A percentile compares a stretch with the other conserved stretches of the same genome.
phyloP scores from a whole-genome alignment of 2,797 vertebrate genomes.

The Crypturellus tataupa region DNA sequence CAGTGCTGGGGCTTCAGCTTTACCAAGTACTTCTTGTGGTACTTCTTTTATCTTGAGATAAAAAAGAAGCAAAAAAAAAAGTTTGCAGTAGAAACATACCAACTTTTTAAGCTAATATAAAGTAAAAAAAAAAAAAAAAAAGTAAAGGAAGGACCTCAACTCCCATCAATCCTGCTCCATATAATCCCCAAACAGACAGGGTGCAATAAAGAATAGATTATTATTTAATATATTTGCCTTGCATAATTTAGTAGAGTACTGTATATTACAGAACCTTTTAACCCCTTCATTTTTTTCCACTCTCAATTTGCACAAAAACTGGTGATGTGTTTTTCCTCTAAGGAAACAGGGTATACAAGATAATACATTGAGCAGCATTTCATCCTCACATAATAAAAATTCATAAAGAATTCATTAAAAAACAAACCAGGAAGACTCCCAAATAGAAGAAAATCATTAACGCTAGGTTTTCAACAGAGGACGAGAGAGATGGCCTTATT shows the following conservation, averaged over 20 bases:
- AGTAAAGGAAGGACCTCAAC: neutral
- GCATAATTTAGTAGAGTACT: constrained; percentile 56
- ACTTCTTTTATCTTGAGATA: no score
- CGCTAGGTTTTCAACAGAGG: neutral
- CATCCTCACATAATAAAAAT: neutral
- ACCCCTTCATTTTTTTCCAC: neutral
- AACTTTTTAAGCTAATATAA: neutral
- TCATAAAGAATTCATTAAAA: constrained; percentile 5
- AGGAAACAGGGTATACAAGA: constrained; percentile 11
- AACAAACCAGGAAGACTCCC: neutral
- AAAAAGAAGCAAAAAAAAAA: neutral
- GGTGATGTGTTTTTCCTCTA: constrained; percentile 15
- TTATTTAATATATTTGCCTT: constrained; percentile 59
- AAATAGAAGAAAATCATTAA: constrained; percentile 3
- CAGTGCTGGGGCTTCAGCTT: neutral
- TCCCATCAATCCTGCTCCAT: neutral
- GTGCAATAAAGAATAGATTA: constrained; percentile 44
- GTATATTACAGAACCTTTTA: constrained; percentile 25
- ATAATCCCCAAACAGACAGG: constrained; percentile 26
- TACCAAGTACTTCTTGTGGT: constrained; percentile 1
- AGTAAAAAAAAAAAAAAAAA: neutral
- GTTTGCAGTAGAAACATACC: neutral
- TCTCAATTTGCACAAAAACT: neutral
- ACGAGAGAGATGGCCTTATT: neutral
- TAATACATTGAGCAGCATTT: constrained; percentile 21